Conservation (phyloP, 2,113 vertebrate genomes). For the Sebastes fasciatus region DNA sequence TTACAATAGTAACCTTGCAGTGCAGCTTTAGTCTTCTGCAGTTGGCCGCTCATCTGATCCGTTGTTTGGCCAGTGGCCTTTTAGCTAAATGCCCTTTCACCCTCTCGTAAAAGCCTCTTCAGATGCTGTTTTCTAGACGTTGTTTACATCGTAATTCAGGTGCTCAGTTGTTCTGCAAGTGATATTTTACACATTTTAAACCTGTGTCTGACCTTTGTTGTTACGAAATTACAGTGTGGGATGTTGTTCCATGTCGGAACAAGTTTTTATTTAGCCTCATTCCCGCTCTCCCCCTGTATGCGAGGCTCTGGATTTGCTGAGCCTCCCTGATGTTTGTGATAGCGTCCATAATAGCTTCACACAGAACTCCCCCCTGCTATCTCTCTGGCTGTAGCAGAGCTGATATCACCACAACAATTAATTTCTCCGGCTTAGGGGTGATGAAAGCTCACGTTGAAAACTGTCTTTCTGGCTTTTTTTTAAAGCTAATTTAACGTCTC, state of each 20-base stretch:
- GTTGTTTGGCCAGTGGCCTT: slow-evolving; percentile 34
- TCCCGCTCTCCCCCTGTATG: slow-evolving; percentile 40
- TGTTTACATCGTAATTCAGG: slow-evolving; percentile 40
- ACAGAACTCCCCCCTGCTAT: slow-evolving; percentile 66
- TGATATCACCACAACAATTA: slow-evolving; percentile 81
- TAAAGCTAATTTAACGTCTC: slow-evolving; percentile 65
- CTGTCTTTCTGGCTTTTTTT: slow-evolving; percentile 64
- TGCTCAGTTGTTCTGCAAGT: slow-evolving; percentile 18
- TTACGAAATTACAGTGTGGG: slow-evolving; percentile 27
- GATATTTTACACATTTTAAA: slow-evolving; percentile 47
- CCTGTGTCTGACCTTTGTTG: slow-evolving; percentile 46
- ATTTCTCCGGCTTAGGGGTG: slow-evolving; percentile 73
- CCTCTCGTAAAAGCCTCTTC: slow-evolving; percentile 19
- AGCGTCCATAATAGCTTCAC: slow-evolving; percentile 77
- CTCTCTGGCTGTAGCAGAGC: slow-evolving; percentile 68
- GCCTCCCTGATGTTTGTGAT: slow-evolving; percentile 76
- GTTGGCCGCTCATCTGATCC: slow-evolving; percentile 29
- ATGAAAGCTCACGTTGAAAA: slow-evolving; percentile 74
- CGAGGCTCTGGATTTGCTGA: slow-evolving; percentile 74
- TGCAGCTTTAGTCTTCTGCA: slow-evolving; percentile 8
- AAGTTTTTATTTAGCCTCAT: slow-evolving; percentile 66
- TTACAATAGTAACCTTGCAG: background rate
- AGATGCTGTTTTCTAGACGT: slow-evolving; percentile 16
- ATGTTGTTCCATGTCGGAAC: slow-evolving; percentile 59
- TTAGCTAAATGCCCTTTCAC: slow-evolving; percentile 40